phyloP scores from a whole-genome alignment of 2,797 vertebrate genomes.

The Mus minutoides region DNA sequence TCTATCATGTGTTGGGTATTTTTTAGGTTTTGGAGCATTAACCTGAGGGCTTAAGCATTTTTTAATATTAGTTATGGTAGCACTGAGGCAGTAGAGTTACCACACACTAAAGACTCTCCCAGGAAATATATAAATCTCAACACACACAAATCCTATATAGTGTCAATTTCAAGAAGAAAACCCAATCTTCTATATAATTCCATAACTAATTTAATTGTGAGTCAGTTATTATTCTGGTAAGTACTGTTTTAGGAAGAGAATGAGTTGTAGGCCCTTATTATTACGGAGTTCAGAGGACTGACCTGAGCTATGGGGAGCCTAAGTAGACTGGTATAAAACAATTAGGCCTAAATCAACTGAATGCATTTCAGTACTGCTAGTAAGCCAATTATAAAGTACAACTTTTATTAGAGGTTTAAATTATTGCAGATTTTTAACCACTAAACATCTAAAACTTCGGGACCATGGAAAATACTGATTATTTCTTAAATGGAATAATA shows the following conservation, averaged over 20 bases:
- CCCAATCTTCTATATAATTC: background rate
- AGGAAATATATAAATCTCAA: background rate
- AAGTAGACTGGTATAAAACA: background rate
- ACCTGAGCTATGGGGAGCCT: background rate
- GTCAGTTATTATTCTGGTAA: background rate
- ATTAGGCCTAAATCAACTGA: background rate
- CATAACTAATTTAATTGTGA: conserved; percentile 17
- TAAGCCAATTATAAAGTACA: conserved; percentile 9
- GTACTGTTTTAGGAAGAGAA: background rate
- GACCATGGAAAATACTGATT: background rate
- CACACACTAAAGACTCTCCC: background rate
- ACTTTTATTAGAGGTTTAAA: conserved; percentile 17
- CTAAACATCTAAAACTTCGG: background rate
- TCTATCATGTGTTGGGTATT: background rate
- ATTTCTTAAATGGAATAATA: conserved; percentile 3
- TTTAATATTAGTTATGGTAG: background rate
- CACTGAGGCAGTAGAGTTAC: background rate
- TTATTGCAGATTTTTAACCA: conserved; percentile 6
- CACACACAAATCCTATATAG: background rate
- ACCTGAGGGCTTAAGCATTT: background rate
- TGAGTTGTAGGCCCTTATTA: background rate
- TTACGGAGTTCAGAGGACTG: background rate
- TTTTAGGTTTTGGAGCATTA: background rate
- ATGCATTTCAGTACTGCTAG: background rate
- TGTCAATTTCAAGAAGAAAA: background rate